These are phyloP conservation scores for Gephyroberyx darwinii DNA, from an alignment of 2,797 vertebrate species.

Conservation along the genomic window DNA sequence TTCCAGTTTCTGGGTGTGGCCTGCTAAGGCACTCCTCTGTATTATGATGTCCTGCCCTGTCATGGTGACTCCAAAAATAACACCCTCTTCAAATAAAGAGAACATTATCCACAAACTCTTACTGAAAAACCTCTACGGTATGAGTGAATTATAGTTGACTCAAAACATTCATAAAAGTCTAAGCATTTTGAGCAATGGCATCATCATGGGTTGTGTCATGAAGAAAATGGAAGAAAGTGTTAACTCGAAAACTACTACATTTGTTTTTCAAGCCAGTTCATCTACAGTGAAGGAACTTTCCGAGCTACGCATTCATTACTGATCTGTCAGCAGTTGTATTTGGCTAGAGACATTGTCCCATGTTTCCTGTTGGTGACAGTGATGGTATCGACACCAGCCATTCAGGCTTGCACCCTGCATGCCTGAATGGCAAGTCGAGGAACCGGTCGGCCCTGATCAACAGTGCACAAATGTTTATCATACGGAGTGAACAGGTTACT, in stretches of 20 bases:
- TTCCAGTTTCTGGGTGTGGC: conserved; percentile 80
- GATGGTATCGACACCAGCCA: conserved; percentile 54
- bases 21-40: conserved; percentile 9
- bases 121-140: too few relatives aligned
- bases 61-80: conserved; percentile 10
- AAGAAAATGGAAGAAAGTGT: conserved; percentile 14
- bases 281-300: conserved; percentile 7
- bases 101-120: not conserved
- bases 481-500: conserved; percentile 25
- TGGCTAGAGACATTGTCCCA: conserved; percentile 8
- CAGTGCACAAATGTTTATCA: conserved; percentile 58
- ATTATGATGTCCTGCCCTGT: conserved; percentile 1
- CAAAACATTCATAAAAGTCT: too few relatives aligned
- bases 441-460: conserved; percentile 71
- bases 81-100: not conserved
- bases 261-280: not conserved
- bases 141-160: too few relatives aligned
- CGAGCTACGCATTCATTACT: not conserved
- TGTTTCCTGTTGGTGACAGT: conserved; percentile 42
- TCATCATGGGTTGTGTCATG: not conserved
- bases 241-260: not conserved
- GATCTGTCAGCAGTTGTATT: not conserved
- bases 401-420: conserved; percentile 35
- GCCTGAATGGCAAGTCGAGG: conserved; percentile 41
- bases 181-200: not conserved